Evolutionary conservation across 2,797 vertebrate species (phyloP), one percentile per base, ranked within the genome.

Genomic region (Carcharodon carcharias): DNA sequence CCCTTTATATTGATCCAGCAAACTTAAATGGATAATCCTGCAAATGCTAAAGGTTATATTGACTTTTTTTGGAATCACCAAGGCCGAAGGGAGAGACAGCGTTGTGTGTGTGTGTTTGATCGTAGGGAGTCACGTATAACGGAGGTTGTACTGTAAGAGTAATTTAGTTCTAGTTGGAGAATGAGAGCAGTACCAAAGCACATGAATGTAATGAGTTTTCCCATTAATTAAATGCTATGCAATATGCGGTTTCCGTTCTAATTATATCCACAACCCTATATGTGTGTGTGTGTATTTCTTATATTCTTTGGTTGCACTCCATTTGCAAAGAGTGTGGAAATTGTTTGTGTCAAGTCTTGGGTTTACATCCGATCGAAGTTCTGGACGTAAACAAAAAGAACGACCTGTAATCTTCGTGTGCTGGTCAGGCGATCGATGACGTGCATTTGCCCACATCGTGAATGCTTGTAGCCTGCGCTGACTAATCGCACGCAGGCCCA

Each of bases 11-110:
- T 88, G 96, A 1, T 1, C 0, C 45, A 61, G 96, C 96, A 50
- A 96, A 96, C 96, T 96, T 96, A 50, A 97, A 96, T 96, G 97
- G 97, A 87, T 94, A 96, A 96, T 96, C 96, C 96, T 97, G 97
- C 96, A 96, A 97, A 96, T 97, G 96, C 73, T 96, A 96, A 96
- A 96, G 95, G 97, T 96, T 96, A 96, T 96, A 97, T 5, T 18
- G 96, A 96, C 93, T 93, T 93, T 93, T 85, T 50, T 77, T 31
- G 16, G 35, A 31, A 63, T 58, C 89, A 73, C 9, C 5, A 31
- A 58, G 50, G 65, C 21, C 35, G 45, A 1, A 16, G 63, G 63
- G 23, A 56, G 23, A 56, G 94, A 77, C 50, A 56, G 18, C 65
- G 11, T n/a, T 95, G 16, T 61, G 14, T 92, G 89, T 16, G 12